Evolutionary conservation across 2,888 invertebrate species (phyloP), one percentile per base, ranked within the genome.

Genomic region (Heliconius hortense): DNA sequence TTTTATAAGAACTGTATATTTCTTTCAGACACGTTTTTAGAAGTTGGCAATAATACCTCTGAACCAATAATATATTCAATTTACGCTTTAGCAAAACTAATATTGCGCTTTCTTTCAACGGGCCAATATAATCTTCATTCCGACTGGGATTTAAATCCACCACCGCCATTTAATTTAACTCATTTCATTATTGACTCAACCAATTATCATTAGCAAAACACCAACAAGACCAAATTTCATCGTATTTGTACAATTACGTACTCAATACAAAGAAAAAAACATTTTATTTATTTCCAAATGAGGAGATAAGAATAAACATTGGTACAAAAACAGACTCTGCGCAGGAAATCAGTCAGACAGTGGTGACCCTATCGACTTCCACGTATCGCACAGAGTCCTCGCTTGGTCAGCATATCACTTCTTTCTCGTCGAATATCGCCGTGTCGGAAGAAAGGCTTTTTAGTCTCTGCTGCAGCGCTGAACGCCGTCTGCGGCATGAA

Each of bases 321-420:
- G 75, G 69, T 78, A 70, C 53, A 56, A 62, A 35, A 43, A 60
- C 15, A 90, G 93, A 93, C 93, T 89, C 93, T 89, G 88, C 79
- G 87, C 89, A 83, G 82, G 86, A 87, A 86, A 83, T 81, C 85
- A 94, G 96, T 97, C 97, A 98, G 95, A 98, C 97, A 82, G 98
- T 98, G 86, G 97, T 98, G 88, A 98, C 97, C 80, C 97, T 96
- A 90, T 98, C 98, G 84, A 98, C 96, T 93, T 98, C 97, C 88
- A 97, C 97, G 92, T 97, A 98, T 89, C 97, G 97, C 94, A 97
- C 97, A 96, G 97, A 97, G 97, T 97, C 97, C 96, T 97, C 97
- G 96, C 96, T 97, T 95, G 97, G 97, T 98, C 98, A 98, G 97
- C 97, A 97, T 95, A 97, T 97, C 94, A 97, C 97, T 91, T 97